phyloP scores from a whole-genome alignment of 2,113 vertebrate genomes.

The Brachypodius melanocephalos region DNA sequence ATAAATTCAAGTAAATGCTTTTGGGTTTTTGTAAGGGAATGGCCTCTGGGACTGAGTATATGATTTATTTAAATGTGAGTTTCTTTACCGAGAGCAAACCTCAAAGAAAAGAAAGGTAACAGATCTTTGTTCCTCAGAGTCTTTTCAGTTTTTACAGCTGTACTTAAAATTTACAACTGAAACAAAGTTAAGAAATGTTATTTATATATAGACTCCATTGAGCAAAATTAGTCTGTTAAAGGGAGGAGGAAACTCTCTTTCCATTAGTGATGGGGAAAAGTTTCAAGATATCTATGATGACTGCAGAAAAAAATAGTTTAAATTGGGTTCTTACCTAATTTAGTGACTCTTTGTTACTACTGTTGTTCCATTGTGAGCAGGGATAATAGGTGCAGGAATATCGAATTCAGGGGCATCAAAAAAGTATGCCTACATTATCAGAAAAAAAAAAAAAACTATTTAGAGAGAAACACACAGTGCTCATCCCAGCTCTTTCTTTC shows the following conservation, averaged over 20 bases:
- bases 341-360: conserved; percentile 58
- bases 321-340: conserved; percentile 27
- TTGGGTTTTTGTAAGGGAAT: background rate
- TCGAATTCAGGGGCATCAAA: conserved; percentile 81
- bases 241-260: background rate
- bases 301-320: background rate
- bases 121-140: background rate
- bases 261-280: background rate
- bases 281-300: background rate
- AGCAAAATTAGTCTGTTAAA: background rate
- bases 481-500: background rate
- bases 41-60: background rate
- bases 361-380: conserved; percentile 65
- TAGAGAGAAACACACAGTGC: background rate
- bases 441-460: background rate
- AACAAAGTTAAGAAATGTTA: background rate
- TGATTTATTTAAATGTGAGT: background rate
- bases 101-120: background rate
- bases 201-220: background rate
- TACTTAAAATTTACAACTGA: background rate
- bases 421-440: conserved; percentile 82
- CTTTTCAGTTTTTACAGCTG: background rate
- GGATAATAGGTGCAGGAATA: background rate
- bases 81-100: background rate
- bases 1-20: background rate